These are phyloP conservation scores for Nycticryphes semicollaris DNA, from an alignment of 2,113 vertebrate species.

Conservation along the genomic window DNA sequence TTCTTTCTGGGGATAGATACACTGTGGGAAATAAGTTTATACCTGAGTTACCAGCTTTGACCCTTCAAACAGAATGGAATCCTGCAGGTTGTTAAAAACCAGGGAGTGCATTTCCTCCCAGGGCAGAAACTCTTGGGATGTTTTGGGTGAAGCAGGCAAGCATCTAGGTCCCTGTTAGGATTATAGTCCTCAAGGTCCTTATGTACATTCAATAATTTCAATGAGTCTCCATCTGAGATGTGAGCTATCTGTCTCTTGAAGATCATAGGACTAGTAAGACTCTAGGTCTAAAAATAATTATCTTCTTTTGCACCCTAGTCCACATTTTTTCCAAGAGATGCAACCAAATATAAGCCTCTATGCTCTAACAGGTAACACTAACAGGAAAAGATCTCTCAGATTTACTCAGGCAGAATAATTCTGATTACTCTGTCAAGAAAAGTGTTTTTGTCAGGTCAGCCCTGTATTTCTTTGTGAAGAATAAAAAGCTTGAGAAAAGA, in stretches of 20 bases:
- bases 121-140: not conserved
- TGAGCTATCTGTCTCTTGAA: not conserved
- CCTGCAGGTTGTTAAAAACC: not conserved
- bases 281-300: not conserved
- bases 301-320: not conserved
- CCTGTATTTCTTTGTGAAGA: conserved; percentile 46
- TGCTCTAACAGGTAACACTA: not conserved
- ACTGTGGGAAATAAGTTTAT: not conserved
- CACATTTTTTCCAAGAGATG: not conserved
- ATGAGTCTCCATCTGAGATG: not conserved
- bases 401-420: conserved; percentile 8
- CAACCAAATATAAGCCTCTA: not conserved
- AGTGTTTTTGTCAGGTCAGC: conserved; percentile 11
- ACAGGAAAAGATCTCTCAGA: not conserved
- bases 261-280: not conserved
- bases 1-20: not conserved
- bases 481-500: conserved; percentile 70
- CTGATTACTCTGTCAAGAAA: conserved; percentile 23
- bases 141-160: not conserved
- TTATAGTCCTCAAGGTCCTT: not conserved
- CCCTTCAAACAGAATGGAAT: not conserved
- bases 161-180: not conserved
- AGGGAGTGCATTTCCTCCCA: not conserved
- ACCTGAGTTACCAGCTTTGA: not conserved
- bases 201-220: not conserved